Evolutionary conservation across 2,888 invertebrate species (phyloP).

Genomic region (Fragum whitleyi): DNA sequence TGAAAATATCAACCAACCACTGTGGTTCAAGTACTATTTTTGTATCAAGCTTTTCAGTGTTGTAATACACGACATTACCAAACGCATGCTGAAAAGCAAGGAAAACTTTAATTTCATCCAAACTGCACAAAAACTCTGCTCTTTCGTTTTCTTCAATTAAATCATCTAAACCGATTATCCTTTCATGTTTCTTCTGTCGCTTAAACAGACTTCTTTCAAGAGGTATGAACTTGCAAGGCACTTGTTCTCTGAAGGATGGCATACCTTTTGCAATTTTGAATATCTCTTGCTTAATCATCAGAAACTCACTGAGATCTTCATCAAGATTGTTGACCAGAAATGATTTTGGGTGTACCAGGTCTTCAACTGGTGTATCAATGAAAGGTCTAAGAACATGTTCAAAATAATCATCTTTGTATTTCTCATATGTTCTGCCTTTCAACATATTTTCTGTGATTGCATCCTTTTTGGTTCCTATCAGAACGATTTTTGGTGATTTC

Average conservation of each 20-base stretch:
- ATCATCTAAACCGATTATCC: not conserved
- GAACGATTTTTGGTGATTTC: not conserved
- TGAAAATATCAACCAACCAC: constrained; percentile 59
- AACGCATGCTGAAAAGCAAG: constrained; percentile 48
- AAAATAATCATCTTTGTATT: constrained; percentile 27
- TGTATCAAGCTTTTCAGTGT: constrained; percentile 33
- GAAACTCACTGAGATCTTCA: not conserved
- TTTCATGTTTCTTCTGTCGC: not conserved
- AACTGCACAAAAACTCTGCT: not conserved
- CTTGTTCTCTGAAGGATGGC: not conserved
- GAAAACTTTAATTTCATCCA: constrained; percentile 14
- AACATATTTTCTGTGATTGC: not conserved
- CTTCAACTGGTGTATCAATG: not conserved
- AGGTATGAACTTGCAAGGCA: not conserved
- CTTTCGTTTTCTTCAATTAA: too few species aligned
- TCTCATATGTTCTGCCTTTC: constrained; percentile 33
- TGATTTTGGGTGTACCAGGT: not conserved
- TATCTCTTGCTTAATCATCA: not conserved
- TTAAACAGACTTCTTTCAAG: not conserved
- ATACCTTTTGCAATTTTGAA: not conserved
- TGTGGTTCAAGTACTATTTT: constrained; percentile 51
- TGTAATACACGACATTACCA: constrained; percentile 53
- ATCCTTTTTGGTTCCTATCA: not conserved
- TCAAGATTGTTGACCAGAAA: not conserved
- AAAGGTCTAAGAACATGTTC: not conserved